Base-by-base conservation (phyloP, 2,888 invertebrate genomes). In the Polydrusus cervinus region DNA sequence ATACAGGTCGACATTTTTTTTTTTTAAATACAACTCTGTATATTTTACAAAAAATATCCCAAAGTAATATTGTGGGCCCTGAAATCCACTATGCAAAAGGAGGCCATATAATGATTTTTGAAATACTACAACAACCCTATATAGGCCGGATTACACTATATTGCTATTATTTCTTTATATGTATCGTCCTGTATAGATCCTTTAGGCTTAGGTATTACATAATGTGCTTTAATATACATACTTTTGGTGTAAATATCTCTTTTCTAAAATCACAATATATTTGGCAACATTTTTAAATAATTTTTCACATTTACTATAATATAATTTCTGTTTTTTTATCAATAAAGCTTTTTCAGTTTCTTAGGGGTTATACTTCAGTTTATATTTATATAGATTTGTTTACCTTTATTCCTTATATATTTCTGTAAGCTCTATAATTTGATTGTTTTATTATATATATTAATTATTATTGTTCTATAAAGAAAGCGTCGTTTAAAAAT, bases 211-310 rank as follows among this genome's bases (percentile, higher is more conserved):
- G 30, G 3, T 62, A 43, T 18, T 64, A 64, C n/a, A 5, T 7
- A 38, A 55, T 5, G 67, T 68, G 67, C 67, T 43, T 20, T 40
- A 25, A 20, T 34, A 67, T 55, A 47, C 47, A 53, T 53, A 53
- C 6, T n/a, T 68, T 43, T 55, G 40, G 38, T 68, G 67, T 68
- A 68, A 68, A 68, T 68, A 68, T 68, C 49, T 25, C 13, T 47
- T 47, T 47, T 45, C 64, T 45, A 64, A 64, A 69, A 69, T 69
- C 69, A 69, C 69, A 69, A 57, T 69, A 57, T 57, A 57, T 69
- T 66, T 69, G 69, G 69, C 69, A 69, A 69, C 55, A 13, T 55
- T 47, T 47, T 16, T 16, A 47, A 47, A 47, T 47, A 16, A 47
- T 47, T 2, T 16, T 47, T 16, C 14, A 55, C 20, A 55, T 25